Evolutionary conservation across 2,113 vertebrate species (phyloP).

Genomic region (Cranoglanis bouderius): DNA sequence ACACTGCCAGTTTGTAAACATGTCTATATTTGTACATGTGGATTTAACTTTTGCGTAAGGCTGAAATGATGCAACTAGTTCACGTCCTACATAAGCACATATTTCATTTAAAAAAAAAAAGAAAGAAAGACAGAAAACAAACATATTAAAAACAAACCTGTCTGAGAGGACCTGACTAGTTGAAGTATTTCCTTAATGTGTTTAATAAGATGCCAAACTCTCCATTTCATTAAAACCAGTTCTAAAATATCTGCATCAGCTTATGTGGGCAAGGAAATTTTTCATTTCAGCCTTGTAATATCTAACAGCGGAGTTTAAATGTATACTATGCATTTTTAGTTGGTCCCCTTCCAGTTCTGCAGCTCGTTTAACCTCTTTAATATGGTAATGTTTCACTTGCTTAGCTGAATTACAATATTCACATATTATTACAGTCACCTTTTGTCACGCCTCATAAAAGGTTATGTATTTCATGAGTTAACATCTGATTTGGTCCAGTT

Average conservation of each 20-base stretch:
- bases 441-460: conserved; percentile 25
- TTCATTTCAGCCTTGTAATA: background rate
- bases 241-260: background rate
- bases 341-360: conserved; percentile 18
- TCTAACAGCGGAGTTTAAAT: conserved; percentile 1
- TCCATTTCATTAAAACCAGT: background rate
- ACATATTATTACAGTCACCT: conserved; percentile 14
- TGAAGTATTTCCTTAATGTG: background rate
- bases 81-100: background rate
- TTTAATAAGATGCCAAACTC: background rate
- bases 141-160: conserved; percentile 1
- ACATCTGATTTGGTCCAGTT: conserved; percentile 54
- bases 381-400: conserved; percentile 37
- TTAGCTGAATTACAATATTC: conserved; percentile 25
- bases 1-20: background rate
- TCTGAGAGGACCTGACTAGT: background rate
- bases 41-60: background rate
- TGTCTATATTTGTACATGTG: background rate
- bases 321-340: conserved; percentile 13
- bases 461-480: conserved; percentile 20
- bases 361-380: background rate
- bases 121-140: background rate
- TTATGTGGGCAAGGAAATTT: background rate
- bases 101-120: background rate
- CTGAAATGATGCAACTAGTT: background rate